Conservation (phyloP, 1,140 invertebrate species). For the Mactra quadrangularis region DNA sequence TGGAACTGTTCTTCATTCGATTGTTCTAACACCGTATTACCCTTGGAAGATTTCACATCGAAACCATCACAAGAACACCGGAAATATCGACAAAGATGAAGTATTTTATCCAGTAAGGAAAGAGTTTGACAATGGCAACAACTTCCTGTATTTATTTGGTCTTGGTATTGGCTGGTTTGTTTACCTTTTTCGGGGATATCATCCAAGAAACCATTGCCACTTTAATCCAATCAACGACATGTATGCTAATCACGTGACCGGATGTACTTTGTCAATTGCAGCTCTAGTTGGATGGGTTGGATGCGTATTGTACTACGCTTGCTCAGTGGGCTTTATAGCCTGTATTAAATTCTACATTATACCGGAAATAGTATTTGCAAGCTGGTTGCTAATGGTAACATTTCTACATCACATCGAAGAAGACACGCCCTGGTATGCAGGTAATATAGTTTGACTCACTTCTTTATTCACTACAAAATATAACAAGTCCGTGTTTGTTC, state of each 20-base stretch:
- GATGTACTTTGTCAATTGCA: slow-evolving; percentile 73
- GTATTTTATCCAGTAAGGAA: slow-evolving; percentile 78
- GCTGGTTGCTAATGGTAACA: slow-evolving; percentile 82
- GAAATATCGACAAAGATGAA: slow-evolving; percentile 80
- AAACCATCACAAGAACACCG: slow-evolving; percentile 78
- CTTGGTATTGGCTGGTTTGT: slow-evolving; percentile 77
- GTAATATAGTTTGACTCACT: slow-evolving; percentile 30
- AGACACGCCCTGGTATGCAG: slow-evolving; percentile 83
- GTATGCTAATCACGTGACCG: slow-evolving; percentile 68
- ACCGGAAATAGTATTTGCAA: slow-evolving; percentile 81
- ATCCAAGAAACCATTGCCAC: slow-evolving; percentile 73
- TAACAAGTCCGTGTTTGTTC: too few relatives aligned
- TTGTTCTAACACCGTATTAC: slow-evolving; percentile 77
- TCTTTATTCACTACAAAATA: too few relatives aligned
- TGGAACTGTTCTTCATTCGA: slow-evolving; percentile 73
- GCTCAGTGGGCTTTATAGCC: slow-evolving; percentile 59
- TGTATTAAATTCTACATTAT: slow-evolving; percentile 82
- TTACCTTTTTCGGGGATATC: slow-evolving; percentile 75
- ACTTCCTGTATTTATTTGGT: slow-evolving; percentile 72
- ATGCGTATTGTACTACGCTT: slow-evolving; percentile 69
- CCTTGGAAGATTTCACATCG: slow-evolving; percentile 79
- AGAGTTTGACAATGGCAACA: slow-evolving; percentile 33
- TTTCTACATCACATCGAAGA: slow-evolving; percentile 84
- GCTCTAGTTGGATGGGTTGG: slow-evolving; percentile 71
- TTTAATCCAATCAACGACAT: slow-evolving; percentile 71